Evolutionary conservation across 2,113 vertebrate species (phyloP), one percentile per base, ranked within the genome.

Genomic region (Naja naja): DNA sequence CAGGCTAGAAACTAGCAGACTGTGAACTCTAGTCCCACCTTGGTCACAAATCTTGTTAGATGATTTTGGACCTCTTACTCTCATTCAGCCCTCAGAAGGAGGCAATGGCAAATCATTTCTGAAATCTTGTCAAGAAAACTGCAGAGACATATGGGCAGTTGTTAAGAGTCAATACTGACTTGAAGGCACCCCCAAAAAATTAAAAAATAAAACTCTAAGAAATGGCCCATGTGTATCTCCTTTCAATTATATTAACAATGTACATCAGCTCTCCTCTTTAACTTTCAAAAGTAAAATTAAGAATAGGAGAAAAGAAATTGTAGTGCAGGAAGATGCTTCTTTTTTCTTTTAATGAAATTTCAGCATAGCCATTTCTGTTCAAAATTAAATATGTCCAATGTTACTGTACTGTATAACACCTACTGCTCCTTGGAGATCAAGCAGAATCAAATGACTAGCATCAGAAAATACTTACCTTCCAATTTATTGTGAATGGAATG

Each of bases 401-500:
- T 90, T 90, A 87, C 4, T 85, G 2, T 60, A 93, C 89, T 96
- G 96, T 91, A 94, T 16, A 94, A 56, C 0, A 92, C 90, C 45
- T 95, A 85, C 96, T 90, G 90, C 89, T 93, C 90, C 92, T 94
- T 95, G 54, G 90, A 94, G 94, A 86, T 94, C 87, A 2, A 54
- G 25, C 27, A 55, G 23, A 87, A 16, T 93, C 87, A 55, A 90
- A 88, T 20, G 55, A n/a, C 91, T 92, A 94, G 47, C 86, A 43
- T 54, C 89, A 87, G 18, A 94, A 91, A 96, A 95, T 23, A 58
- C 89, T 87, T 94, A 95, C 90, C 91, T 94, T 94, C 47, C 91
- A 93, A 94, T 97, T 96, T 95, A 93, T 69, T 96, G 69, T 92
- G 96, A 97, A 95, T 1, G 43, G 95, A 89, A 87, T 93, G 92